Conservation (phyloP, 2,888 invertebrate genomes). For the Melinopterus prodromus region DNA sequence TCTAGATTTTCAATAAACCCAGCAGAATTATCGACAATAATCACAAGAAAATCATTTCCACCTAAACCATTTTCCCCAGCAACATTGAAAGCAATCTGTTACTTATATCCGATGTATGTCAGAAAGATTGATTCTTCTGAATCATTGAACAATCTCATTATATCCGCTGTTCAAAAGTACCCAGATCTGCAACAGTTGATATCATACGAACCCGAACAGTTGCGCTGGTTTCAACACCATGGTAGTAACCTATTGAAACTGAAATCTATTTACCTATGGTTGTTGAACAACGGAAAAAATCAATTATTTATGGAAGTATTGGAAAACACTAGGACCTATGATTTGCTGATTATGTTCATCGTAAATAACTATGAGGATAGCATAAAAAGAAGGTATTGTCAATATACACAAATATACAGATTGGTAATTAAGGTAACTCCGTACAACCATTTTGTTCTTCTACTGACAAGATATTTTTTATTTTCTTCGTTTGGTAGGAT, state of each 20-base stretch:
- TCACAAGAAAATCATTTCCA: not conserved
- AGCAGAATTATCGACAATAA: not conserved
- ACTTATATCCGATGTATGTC: constrained; percentile 23
- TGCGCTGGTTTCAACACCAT: constrained; percentile 25
- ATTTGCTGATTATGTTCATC: constrained; percentile 11
- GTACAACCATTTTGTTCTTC: too few relatives aligned
- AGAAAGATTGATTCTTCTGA: not conserved
- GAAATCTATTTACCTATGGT: not conserved
- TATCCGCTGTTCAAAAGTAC: constrained; percentile 22
- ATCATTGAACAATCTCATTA: constrained; percentile 11
- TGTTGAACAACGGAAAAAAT: constrained; percentile 13
- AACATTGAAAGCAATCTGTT: constrained; percentile 25
- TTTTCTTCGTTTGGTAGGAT: too few relatives aligned
- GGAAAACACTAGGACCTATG: constrained; percentile 6
- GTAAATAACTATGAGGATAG: not conserved
- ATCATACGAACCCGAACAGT: constrained; percentile 18
- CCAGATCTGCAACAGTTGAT: constrained; percentile 8
- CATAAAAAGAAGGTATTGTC: constrained; percentile 6
- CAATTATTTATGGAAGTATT: constrained; percentile 8
- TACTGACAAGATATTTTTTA: too few relatives aligned
- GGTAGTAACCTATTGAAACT: constrained; percentile 22
- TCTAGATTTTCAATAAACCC: not conserved
- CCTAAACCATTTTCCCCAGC: not conserved
- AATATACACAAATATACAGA: too few relatives aligned
- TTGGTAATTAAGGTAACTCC: too few relatives aligned